A percentile compares a stretch with the other conserved stretches of the same genome.
phyloP scores from a whole-genome alignment of 2,797 vertebrate genomes.

The Chaetophractus vellerosus region DNA sequence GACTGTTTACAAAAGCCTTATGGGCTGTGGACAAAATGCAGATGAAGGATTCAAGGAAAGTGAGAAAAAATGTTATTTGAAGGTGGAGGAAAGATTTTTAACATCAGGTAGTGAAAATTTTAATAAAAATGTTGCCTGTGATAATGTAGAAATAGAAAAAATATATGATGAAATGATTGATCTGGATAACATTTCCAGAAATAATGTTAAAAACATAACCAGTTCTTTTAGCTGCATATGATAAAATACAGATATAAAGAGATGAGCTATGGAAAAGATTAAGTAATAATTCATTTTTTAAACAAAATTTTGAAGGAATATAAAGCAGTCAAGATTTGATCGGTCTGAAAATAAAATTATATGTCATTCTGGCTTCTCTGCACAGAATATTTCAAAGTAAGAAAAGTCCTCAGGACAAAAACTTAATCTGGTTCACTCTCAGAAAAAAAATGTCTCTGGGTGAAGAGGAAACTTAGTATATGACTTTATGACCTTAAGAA shows the following conservation, averaged over 20 bases:
- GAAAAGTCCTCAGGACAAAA: background rate
- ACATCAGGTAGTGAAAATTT: background rate
- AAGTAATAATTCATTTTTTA: background rate
- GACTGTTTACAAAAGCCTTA: background rate
- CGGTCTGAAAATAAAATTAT: background rate
- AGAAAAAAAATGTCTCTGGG: background rate
- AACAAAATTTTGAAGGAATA: background rate
- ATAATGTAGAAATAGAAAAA: background rate
- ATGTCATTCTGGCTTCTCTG: background rate
- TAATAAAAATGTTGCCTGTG: background rate
- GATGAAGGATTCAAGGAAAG: background rate
- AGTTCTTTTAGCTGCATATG: background rate
- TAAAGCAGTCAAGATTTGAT: background rate
- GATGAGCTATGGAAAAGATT: background rate
- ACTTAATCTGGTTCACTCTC: background rate
- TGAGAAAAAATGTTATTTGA: background rate
- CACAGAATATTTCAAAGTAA: slow-evolving; percentile 4
- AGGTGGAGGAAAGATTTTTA: background rate
- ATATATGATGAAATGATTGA: background rate
- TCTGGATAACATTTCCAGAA: background rate
- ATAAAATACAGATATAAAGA: background rate
- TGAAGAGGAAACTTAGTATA: background rate
- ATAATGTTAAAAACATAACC: background rate
- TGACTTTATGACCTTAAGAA: background rate
- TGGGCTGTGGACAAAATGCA: background rate